phyloP scores from a whole-genome alignment of 1,140 invertebrate genomes.

The Formica exsecta region DNA sequence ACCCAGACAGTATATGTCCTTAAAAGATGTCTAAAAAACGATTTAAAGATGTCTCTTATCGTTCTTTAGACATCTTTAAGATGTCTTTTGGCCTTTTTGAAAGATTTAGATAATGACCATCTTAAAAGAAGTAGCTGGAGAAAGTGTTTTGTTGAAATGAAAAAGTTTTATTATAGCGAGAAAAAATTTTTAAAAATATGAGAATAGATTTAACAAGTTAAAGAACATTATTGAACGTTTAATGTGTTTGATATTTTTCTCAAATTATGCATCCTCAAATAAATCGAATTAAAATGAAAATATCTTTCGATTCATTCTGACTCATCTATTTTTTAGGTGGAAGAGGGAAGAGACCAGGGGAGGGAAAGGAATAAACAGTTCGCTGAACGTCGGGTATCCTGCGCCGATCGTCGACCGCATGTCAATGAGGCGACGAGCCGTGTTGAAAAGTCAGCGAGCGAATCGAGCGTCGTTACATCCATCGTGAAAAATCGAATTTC shows the following conservation, averaged over 20 bases:
- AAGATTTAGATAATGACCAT: too few species aligned
- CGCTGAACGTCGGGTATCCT: conserved; percentile 74
- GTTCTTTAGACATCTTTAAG: not conserved
- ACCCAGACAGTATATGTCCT: not conserved
- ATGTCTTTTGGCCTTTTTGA: too few species aligned
- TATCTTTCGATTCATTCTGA: conserved; percentile 44
- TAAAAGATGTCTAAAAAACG: not conserved
- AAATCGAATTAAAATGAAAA: conserved; percentile 28
- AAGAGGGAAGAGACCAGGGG: conserved; percentile 3
- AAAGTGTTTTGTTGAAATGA: not conserved
- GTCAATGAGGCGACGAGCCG: conserved; percentile 69
- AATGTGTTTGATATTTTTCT: not conserved
- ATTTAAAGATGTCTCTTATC: not conserved
- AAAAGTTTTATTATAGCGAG: not conserved
- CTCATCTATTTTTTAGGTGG: conserved; percentile 32
- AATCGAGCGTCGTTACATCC: not conserved
- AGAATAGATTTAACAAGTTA: too few species aligned
- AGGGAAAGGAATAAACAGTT: conserved; percentile 71
- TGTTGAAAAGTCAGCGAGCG: not conserved
- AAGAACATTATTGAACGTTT: too few species aligned
- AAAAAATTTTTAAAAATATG: too few species aligned
- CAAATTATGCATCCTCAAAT: not conserved
- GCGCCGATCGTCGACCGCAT: conserved; percentile 76
- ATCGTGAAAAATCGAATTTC: conserved; percentile 67
- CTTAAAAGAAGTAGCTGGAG: not conserved